phyloP scores from a whole-genome alignment of 2,797 vertebrate species.

The Leptodactylus fallax region DNA sequence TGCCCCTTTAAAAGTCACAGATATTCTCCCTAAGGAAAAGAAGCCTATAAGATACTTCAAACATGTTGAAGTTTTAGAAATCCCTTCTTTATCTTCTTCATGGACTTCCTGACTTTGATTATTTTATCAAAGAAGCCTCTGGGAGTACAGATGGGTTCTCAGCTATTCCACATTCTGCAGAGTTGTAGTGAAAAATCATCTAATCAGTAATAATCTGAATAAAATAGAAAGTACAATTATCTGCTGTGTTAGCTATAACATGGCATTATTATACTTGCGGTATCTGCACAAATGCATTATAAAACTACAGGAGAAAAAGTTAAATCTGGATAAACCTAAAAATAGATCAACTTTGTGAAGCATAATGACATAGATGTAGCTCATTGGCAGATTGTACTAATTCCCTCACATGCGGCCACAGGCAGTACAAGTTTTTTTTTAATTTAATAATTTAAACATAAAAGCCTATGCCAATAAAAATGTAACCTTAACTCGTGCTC shows the following conservation, averaged over 20 bases:
- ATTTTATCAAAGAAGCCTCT: constrained; percentile 22
- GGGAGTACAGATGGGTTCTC: neutral
- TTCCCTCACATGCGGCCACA: no score
- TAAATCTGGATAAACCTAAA: neutral
- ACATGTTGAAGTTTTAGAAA: neutral
- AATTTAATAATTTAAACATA: no score
- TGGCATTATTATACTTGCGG: neutral
- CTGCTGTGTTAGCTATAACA: neutral
- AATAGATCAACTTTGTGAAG: neutral
- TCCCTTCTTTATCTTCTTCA: neutral
- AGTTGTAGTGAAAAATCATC: neutral
- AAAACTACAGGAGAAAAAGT: neutral
- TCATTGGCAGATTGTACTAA: no score
- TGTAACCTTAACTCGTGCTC: no score
- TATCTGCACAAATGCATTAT: neutral
- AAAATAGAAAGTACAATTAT: neutral
- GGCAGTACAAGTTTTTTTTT: no score
- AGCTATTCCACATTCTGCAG: neutral
- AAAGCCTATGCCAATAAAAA: no score
- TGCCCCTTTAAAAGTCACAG: neutral
- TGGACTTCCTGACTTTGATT: constrained; percentile 21
- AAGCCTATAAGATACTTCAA: constrained; percentile 1
- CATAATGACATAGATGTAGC: neutral
- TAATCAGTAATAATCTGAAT: neutral
- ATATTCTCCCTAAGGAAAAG: neutral